Evolutionary conservation across 2,113 vertebrate species (phyloP).

Genomic region (Gymnogyps californianus): DNA sequence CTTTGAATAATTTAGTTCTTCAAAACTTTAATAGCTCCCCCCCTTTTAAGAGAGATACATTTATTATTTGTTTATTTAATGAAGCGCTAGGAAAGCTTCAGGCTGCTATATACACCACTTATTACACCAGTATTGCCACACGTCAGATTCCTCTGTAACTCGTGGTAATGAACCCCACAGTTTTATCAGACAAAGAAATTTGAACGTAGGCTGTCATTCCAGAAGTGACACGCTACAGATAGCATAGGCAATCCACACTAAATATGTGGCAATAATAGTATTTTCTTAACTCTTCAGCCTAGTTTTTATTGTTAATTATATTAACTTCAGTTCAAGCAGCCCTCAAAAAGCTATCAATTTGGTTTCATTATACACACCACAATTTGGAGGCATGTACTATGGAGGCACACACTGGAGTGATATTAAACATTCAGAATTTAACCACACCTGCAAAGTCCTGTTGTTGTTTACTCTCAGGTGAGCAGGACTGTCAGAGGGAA

Average conservation of each 20-base stretch:
- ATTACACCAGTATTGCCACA: not conserved
- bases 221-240: not conserved
- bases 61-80: not conserved
- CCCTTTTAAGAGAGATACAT: not conserved
- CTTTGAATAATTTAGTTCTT: not conserved
- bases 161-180: not conserved
- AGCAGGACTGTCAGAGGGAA: not conserved
- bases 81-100: not conserved
- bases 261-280: not conserved
- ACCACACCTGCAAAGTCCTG: not conserved
- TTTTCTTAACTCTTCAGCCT: not conserved
- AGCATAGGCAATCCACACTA: not conserved
- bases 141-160: not conserved
- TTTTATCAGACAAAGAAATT: not conserved
- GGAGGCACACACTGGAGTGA: not conserved
- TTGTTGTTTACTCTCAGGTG: not conserved
- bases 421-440: not conserved
- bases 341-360: not conserved
- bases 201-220: not conserved
- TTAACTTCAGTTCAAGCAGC: not conserved
- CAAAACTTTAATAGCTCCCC: not conserved
- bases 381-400: not conserved
- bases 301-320: not conserved
- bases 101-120: not conserved
- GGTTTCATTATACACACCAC: not conserved